Evolutionary conservation across 2,797 vertebrate genomes (phyloP).

Genomic region (Gymnoscopelus microlampas): DNA sequence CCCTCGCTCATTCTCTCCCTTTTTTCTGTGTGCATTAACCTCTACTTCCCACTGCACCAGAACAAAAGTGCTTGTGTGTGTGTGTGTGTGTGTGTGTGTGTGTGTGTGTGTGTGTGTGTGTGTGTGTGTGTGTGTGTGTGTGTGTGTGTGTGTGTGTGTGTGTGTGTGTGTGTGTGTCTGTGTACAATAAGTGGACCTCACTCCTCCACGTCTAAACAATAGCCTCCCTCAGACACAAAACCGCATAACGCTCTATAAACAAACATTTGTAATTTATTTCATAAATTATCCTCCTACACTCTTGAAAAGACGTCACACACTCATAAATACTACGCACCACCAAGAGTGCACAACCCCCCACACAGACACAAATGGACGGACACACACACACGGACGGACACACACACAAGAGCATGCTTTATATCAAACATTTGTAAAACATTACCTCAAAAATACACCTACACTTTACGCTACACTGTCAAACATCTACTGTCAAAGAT

Average conservation of each 20-base stretch:
- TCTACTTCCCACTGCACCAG: constrained; percentile 56
- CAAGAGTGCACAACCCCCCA: background rate
- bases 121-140: background rate
- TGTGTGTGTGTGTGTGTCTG: background rate
- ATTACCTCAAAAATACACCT: too few relatives aligned
- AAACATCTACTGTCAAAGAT: too few relatives aligned
- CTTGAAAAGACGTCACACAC: too few relatives aligned
- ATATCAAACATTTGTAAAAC: too few relatives aligned
- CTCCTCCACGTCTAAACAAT: background rate
- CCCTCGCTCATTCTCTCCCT: background rate
- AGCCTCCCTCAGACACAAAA: too few relatives aligned
- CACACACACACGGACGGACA: constrained; percentile 2
- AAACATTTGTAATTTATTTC: too few relatives aligned
- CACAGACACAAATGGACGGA: background rate
- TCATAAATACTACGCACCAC: too few relatives aligned
- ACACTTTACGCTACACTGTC: too few relatives aligned
- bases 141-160: constrained; percentile 5
- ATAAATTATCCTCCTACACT: too few relatives aligned
- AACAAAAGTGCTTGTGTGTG: constrained; percentile 65
- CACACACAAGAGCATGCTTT: background rate
- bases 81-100: constrained; percentile 10
- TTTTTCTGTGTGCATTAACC: constrained; percentile 69
- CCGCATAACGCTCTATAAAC: too few relatives aligned
- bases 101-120: background rate
- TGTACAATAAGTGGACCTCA: background rate